Base-by-base conservation (phyloP, 2,113 vertebrate genomes). In the Galemys pyrenaicus region DNA sequence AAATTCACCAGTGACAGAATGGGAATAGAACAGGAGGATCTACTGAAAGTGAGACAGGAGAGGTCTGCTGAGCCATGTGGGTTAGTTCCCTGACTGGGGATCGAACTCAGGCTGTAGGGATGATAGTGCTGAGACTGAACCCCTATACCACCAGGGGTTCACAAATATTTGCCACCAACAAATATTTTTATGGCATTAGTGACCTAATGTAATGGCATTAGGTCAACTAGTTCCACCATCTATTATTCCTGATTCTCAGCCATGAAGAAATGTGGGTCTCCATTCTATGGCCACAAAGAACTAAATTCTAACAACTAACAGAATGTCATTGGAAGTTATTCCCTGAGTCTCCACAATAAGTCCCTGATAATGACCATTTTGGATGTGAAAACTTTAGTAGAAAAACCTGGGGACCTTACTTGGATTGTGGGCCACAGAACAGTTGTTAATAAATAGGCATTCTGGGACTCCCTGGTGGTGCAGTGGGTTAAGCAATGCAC, bases 361-460 rank as follows among this genome's bases (percentile, higher is more conserved):
- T 24, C 5, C 78, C 4, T 58, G 6, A 32, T 5, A 58, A 12
- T 0, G 9, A 75, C 80, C 12, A 84, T 39, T 35, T 10, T 22
- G 3, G 58, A 16, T 51, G 20, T 51, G 41, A 41, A 71, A 35
- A 0, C 1, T 44, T 77, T 15, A 64, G 5, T 9, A 85, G 32
- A 35, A 65, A 80, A 11, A 6, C 6, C 20, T 5, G 6, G 9
- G 10, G 71, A 19, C 22, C 12, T n/a, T 13, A 49, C 16, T 84
- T 44, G n/a, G n/a, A 24, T 5, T 87, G 79, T 26, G 49, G 51
- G 2, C 2, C 22, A 70, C 4, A 49, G 6, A 41, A 35, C 9
- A 30, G 6, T 37, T 78, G 5, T 4, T 35, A 39, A 37, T 11
- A n/a, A 39, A 32, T 41, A 0, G 0, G 2, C 41, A 9, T 39